Percentiles rank a stretch among this genome's conserved stretches.
Conservation (phyloP, 2,113 vertebrate species). For the Burhinus bistriatus region DNA sequence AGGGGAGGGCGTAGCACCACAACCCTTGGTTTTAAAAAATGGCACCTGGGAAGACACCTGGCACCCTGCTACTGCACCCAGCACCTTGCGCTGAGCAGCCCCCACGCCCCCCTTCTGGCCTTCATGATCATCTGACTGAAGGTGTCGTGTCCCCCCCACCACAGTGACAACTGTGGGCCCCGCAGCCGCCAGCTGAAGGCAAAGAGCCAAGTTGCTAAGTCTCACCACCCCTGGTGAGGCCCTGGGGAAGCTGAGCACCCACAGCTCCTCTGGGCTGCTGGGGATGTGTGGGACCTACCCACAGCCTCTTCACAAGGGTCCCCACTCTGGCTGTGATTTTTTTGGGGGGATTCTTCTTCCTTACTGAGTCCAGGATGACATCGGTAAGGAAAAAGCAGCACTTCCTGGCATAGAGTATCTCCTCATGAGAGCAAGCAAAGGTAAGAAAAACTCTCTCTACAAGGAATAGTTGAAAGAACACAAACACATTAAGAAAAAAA, state of each 20-base stretch:
- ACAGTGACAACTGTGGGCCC: neutral
- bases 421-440: slow-evolving; percentile 64
- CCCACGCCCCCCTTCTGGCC: neutral
- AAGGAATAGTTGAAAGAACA: neutral
- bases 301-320: slow-evolving; percentile 53
- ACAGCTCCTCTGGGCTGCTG: fast-evolving
- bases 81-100: neutral
- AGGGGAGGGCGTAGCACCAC: too few relatives aligned
- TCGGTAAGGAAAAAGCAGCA: slow-evolving; percentile 70
- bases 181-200: fast-evolving
- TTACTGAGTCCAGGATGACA: slow-evolving; percentile 70
- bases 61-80: neutral
- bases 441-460: slow-evolving; percentile 65
- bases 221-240: fast-evolving
- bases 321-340: slow-evolving; percentile 50
- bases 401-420: slow-evolving; percentile 70
- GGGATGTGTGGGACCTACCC: slow-evolving; percentile 48
- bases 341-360: slow-evolving; percentile 58
- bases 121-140: neutral
- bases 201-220: neutral
- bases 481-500: neutral
- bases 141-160: too few relatives aligned
- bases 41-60: neutral
- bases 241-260: neutral
- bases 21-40: neutral